These are phyloP conservation scores for Mustela nigripes DNA, from an alignment of 2,113 vertebrate genomes.

Conservation along the genomic window DNA sequence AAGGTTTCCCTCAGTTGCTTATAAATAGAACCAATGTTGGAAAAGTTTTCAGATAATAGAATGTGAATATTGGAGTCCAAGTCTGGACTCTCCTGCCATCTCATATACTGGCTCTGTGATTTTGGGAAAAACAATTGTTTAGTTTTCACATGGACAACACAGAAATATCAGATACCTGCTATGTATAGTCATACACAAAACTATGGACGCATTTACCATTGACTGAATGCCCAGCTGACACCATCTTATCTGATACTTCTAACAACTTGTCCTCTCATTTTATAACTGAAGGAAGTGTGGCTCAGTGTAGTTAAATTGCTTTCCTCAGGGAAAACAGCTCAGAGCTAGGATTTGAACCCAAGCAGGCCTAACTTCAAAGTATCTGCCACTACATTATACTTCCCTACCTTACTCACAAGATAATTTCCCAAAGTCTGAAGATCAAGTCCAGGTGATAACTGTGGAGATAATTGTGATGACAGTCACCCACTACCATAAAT, in stretches of 20 bases:
- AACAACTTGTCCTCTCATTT: constrained; percentile 14
- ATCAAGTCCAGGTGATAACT: background rate
- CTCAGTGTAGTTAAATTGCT: background rate
- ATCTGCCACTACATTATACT: background rate
- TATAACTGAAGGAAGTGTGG: background rate
- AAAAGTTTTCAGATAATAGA: background rate
- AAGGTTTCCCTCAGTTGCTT: background rate
- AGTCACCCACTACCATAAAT: background rate
- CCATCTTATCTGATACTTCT: background rate
- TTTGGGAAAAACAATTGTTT: background rate
- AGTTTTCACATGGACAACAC: background rate
- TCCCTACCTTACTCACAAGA: background rate
- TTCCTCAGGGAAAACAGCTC: background rate
- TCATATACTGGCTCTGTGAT: background rate
- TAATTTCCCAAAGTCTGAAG: background rate
- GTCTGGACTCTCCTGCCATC: background rate
- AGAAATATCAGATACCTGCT: background rate
- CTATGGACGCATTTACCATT: background rate
- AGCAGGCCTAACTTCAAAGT: background rate
- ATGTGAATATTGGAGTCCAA: background rate
- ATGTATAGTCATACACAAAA: background rate
- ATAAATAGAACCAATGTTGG: background rate
- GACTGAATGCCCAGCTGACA: background rate
- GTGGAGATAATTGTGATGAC: background rate
- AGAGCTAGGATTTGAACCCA: background rate